Evolutionary conservation across 2,113 vertebrate species (phyloP).

Genomic region (Sturnira hondurensis): DNA sequence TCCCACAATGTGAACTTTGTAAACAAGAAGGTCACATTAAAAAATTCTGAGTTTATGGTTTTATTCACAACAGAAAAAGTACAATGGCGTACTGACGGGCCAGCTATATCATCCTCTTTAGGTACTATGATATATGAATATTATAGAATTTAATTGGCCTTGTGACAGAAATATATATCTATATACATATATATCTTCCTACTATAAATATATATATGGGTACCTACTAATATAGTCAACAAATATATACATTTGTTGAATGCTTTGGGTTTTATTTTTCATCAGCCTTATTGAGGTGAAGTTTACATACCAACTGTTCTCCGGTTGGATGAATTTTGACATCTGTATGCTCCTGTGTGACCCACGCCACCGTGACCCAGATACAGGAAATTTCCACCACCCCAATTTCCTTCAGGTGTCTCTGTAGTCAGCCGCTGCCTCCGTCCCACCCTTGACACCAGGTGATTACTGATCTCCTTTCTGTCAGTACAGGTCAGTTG

Average conservation of each 20-base stretch:
- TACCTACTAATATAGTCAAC: too few relatives aligned
- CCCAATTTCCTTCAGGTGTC: not conserved
- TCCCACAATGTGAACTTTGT: not conserved
- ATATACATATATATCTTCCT: too few relatives aligned
- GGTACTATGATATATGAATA: not conserved
- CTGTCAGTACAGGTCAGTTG: not conserved
- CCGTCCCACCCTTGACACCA: not conserved
- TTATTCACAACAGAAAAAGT: slow-evolving; percentile 18
- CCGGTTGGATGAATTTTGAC: not conserved
- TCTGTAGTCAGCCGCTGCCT: not conserved
- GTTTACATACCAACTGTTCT: not conserved
- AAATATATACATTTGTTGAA: not conserved
- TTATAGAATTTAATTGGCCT: not conserved
- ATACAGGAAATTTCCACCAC: not conserved
- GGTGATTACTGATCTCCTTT: not conserved
- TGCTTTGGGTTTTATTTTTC: not conserved
- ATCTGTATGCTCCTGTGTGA: not conserved
- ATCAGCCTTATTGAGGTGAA: not conserved
- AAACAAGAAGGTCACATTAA: slow-evolving; percentile 29
- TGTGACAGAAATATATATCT: not conserved
- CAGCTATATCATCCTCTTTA: not conserved
- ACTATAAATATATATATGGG: too few relatives aligned
- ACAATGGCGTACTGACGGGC: not conserved
- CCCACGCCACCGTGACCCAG: accelerated
- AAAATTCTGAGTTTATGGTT: not conserved